Evolutionary conservation across 2,888 invertebrate genomes (phyloP), one percentile per base, ranked within the genome.

Genomic region (Molanna angustata): DNA sequence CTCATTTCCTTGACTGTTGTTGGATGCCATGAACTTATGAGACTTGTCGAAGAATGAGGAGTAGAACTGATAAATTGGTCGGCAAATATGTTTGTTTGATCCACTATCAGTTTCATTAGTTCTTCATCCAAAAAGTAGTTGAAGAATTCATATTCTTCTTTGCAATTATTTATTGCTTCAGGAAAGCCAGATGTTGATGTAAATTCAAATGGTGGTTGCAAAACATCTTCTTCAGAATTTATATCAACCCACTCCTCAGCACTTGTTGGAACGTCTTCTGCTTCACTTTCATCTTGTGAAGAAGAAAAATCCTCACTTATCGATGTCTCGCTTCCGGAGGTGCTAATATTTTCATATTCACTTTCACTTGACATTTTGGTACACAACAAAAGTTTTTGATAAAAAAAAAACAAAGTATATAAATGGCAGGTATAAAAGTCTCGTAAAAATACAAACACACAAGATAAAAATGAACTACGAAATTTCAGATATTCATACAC

Each of bases 131-230:
- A 22, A 43, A 43, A 43, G 27, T 43, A 43, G 22, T 43, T 22
- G 43, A 43, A 43, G 27, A 22, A 43, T 22, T 43, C 14, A 13
- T 18, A 41, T 19, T 41, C 41, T 17, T 41, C 41, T 19, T 20
- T 41, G 19, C 41, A 41, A 19, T 13, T 19, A 41, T 41, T 19
- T 19, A 41, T 3, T 9, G 31, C 84, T 91, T 45, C 78, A 80
- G 71, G 78, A 80, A 56, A 79, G 79, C 60, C 74, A 14, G 43
- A 78, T 54, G 80, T 83, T 64, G 81, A 82, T 62, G 71, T 83
- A 19, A 79, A 76, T 41, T 63, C 77, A 11, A 79, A 80, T 35
- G 80, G 79, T 54, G 69, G 74, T 2, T 9, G 40, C 40, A 37
- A 41, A 13, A 27, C 7, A 17, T 35, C 37, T 35, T 9, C 16